Evolutionary conservation across 2,113 vertebrate genomes (phyloP).

Genomic region (Daboia siamensis): DNA sequence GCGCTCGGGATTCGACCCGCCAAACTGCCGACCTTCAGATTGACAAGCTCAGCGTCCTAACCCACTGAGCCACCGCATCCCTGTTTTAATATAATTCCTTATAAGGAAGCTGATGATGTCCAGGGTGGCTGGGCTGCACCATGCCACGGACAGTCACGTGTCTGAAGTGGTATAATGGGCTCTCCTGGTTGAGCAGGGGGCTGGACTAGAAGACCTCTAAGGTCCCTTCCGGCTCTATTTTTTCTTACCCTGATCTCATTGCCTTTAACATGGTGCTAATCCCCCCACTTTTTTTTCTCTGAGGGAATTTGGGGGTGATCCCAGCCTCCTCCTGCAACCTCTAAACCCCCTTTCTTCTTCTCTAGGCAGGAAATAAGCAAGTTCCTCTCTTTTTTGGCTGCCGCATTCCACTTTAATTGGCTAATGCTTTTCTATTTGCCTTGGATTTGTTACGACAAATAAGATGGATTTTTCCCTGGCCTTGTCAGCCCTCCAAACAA

Average conservation of each 20-base stretch:
- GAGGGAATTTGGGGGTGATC: not conserved
- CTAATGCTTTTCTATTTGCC: conserved; percentile 58
- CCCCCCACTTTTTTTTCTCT: not conserved
- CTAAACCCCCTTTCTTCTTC: not conserved
- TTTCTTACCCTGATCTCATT: not conserved
- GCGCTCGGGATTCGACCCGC: too few relatives aligned
- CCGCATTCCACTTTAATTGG: conserved; percentile 46
- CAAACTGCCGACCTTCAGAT: too few relatives aligned
- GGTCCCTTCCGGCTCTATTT: too few relatives aligned
- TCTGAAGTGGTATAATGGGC: too few relatives aligned
- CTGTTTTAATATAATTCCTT: too few relatives aligned
- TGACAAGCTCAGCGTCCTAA: too few relatives aligned
- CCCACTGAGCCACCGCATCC: too few relatives aligned
- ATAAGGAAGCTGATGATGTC: not conserved
- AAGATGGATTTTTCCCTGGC: conserved; percentile 58
- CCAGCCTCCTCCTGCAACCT: not conserved
- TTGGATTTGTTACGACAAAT: conserved; percentile 62
- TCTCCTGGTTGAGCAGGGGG: too few relatives aligned
- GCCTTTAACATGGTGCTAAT: not conserved
- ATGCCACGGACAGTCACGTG: too few relatives aligned
- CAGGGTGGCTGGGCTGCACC: not conserved
- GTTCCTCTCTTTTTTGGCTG: not conserved
- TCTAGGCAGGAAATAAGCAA: accelerated
- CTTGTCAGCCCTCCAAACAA: conserved; percentile 34
- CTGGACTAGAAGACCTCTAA: too few relatives aligned